A percentile compares a stretch with the other conserved stretches of the same genome.
Evolutionary conservation across 2,113 vertebrate genomes (phyloP).

Genomic region (Dromaius novaehollandiae): DNA sequence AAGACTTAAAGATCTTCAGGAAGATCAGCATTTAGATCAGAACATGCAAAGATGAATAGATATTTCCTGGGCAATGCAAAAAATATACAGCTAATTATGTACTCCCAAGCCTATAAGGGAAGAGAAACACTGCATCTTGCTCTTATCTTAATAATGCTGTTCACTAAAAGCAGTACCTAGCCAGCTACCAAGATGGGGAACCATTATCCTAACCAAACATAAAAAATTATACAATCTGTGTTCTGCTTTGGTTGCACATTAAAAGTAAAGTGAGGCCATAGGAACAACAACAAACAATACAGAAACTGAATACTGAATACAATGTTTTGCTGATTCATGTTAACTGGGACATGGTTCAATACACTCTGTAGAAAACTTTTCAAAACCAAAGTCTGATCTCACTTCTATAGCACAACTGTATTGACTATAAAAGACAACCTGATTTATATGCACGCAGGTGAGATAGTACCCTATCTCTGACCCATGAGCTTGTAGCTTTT

Average conservation of each 20-base stretch:
- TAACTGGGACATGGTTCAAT: background rate
- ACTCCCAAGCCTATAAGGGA: background rate
- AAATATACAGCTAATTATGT: background rate
- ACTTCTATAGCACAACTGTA: background rate
- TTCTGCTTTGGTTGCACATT: background rate
- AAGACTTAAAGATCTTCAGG: background rate
- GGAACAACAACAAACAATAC: rapidly evolving
- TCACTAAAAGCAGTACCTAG: background rate
- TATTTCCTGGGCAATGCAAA: background rate
- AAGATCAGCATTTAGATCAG: constrained; percentile 15
- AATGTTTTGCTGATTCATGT: background rate
- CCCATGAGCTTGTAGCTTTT: background rate
- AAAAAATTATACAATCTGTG: background rate
- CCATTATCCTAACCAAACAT: background rate
- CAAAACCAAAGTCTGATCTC: background rate
- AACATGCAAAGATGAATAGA: background rate
- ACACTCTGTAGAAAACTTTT: background rate
- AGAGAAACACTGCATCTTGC: background rate
- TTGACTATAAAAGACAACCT: background rate
- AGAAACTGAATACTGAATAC: background rate
- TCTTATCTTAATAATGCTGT: background rate
- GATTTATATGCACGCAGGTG: background rate
- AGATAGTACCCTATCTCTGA: background rate
- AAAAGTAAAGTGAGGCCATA: background rate
- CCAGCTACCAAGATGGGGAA: background rate